A percentile compares a stretch with the other conserved stretches of the same genome.
Evolutionary conservation across 2,113 vertebrate genomes (phyloP).

Genomic region (Meles meles): DNA sequence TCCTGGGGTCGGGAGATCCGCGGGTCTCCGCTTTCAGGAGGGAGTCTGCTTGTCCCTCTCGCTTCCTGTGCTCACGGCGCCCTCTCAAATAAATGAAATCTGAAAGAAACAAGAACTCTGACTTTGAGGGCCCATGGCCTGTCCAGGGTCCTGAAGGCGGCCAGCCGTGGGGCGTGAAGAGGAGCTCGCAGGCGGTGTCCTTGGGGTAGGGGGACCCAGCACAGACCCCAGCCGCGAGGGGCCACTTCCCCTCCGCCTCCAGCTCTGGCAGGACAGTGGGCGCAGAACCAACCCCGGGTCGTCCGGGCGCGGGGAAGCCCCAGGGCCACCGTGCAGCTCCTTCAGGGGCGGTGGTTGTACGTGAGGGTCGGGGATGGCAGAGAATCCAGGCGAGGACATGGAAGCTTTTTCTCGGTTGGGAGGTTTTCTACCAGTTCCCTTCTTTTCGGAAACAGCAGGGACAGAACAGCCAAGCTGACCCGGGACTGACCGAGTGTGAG

Average conservation of each 20-base stretch:
- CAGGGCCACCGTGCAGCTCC: accelerated
- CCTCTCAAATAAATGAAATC: background rate
- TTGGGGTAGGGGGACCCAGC: accelerated
- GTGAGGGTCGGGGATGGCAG: accelerated
- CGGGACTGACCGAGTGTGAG: background rate
- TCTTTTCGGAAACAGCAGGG: background rate
- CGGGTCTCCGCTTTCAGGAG: too few species aligned
- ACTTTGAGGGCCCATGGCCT: background rate
- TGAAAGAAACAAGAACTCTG: background rate
- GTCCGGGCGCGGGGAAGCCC: accelerated
- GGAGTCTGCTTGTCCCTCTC: too few species aligned
- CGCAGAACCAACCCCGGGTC: background rate
- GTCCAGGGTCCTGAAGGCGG: background rate
- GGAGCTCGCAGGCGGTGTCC: accelerated
- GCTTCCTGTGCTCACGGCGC: too few species aligned
- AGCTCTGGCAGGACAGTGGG: accelerated
- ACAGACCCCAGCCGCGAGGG: accelerated
- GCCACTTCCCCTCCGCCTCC: accelerated
- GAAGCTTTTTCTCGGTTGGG: accelerated
- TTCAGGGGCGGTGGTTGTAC: accelerated
- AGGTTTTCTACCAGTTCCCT: background rate
- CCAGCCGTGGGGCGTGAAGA: accelerated
- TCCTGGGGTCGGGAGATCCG: too few species aligned
- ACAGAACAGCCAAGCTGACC: background rate
- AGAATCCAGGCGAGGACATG: background rate